A percentile compares a stretch with the other conserved stretches of the same genome.
Evolutionary conservation across 2,888 invertebrate genomes (phyloP).

Genomic region (Drosophila subquinaria): DNA sequence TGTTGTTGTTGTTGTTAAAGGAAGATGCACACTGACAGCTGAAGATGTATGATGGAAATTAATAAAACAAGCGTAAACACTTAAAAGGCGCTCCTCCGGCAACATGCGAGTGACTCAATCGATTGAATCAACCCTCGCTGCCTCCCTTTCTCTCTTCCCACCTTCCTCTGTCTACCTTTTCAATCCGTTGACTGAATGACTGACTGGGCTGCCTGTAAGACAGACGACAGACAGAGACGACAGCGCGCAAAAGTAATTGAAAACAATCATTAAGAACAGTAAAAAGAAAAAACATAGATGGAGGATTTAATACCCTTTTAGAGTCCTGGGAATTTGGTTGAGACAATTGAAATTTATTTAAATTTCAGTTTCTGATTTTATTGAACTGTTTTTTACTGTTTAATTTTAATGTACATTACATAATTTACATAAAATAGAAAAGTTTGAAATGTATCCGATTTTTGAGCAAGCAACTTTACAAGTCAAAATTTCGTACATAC

Average conservation of each 20-base stretch:
- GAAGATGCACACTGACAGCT: slow-evolving; percentile 66
- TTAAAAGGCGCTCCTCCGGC: slow-evolving; percentile 70
- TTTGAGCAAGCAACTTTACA: too few species aligned
- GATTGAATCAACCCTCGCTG: slow-evolving; percentile 53
- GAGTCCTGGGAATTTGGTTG: too few species aligned
- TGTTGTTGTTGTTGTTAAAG: not conserved
- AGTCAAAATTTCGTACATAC: too few species aligned
- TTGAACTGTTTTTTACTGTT: too few species aligned
- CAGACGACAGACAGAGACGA: not conserved
- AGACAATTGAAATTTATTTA: too few species aligned
- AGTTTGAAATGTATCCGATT: too few species aligned
- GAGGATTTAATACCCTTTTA: slow-evolving; percentile 4
- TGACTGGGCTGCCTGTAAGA: not conserved
- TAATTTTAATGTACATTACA: too few species aligned
- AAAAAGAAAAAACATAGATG: not conserved
- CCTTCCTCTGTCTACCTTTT: slow-evolving; percentile 19
- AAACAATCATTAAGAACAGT: slow-evolving; percentile 68
- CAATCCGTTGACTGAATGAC: slow-evolving; percentile 33
- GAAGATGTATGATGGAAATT: slow-evolving; percentile 82
- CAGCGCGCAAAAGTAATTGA: slow-evolving; percentile 68
- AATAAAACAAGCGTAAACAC: slow-evolving; percentile 83
- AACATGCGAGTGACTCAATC: slow-evolving; percentile 63
- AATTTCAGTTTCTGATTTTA: too few species aligned
- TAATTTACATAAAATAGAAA: too few species aligned
- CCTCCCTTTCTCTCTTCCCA: slow-evolving; percentile 40